Conservation (phyloP, 2,797 vertebrate genomes). For the Tamandua tetradactyla region DNA sequence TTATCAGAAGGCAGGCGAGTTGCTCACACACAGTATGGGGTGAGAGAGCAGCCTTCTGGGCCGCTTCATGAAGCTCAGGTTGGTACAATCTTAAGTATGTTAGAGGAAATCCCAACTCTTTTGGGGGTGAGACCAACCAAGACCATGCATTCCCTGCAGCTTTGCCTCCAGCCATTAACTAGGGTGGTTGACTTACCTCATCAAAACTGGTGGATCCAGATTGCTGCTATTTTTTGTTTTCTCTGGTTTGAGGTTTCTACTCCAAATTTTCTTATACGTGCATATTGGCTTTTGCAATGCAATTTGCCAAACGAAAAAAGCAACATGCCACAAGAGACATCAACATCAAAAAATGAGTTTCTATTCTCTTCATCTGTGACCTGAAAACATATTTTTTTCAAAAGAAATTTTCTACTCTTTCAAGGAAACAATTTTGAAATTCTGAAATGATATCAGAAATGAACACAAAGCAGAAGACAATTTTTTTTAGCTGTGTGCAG, state of each 20-base stretch:
- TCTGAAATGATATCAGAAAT: neutral
- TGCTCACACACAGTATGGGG: neutral
- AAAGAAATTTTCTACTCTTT: slow-evolving; percentile 32
- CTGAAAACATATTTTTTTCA: neutral
- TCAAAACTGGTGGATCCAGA: slow-evolving; percentile 34
- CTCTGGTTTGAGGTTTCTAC: slow-evolving; percentile 48
- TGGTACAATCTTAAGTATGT: neutral
- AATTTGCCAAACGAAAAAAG: neutral
- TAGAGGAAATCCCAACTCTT: neutral
- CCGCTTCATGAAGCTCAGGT: neutral
- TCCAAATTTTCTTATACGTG: slow-evolving; percentile 12
- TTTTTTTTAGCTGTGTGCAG: neutral
- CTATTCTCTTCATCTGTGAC: neutral
- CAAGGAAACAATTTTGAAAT: slow-evolving; percentile 17
- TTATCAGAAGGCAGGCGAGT: neutral
- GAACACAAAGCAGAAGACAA: slow-evolving; percentile 2
- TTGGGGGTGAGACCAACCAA: neutral
- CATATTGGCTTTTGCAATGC: neutral
- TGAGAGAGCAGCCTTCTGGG: neutral
- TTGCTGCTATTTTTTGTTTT: neutral
- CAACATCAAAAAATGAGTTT: neutral
- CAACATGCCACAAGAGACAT: neutral
- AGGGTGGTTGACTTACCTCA: neutral
- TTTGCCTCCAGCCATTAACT: slow-evolving; percentile 24
- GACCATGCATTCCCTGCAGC: neutral